Percentiles rank a stretch among this genome's conserved stretches.
Evolutionary conservation across 2,888 invertebrate genomes (phyloP).

Genomic region (Apamea epomidion): DNA sequence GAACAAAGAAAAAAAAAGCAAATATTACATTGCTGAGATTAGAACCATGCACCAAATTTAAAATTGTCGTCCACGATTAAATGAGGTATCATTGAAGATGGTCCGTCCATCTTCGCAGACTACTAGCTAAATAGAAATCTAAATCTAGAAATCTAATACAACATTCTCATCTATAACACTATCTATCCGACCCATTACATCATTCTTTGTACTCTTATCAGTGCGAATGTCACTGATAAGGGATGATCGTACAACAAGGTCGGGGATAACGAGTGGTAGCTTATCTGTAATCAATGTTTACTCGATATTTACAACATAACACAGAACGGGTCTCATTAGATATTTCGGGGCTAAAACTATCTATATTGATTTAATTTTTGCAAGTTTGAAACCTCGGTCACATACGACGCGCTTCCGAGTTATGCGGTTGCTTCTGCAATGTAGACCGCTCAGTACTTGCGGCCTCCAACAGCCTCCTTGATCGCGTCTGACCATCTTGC

Average conservation of each 20-base stretch:
- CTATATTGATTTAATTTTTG: background rate
- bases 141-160: constrained; percentile 7
- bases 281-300: constrained; percentile 49
- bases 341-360: background rate
- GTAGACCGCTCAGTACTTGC: background rate
- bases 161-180: constrained; percentile 10
- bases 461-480: background rate
- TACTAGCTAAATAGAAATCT: background rate
- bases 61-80: background rate
- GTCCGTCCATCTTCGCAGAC: background rate
- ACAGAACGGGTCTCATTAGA: background rate
- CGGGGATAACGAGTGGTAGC: constrained; percentile 47
- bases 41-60: background rate
- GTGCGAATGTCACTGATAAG: constrained; percentile 42
- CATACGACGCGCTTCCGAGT: background rate
- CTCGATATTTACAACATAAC: constrained; percentile 24
- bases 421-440: background rate
- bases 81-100: background rate
- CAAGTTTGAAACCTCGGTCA: background rate
- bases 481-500: too few relatives aligned
- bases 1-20: too few relatives aligned
- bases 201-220: constrained; percentile 33
- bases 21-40: background rate
- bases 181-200: constrained; percentile 46
- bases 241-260: constrained; percentile 39